Evolutionary conservation across 2,113 vertebrate genomes (phyloP).

Genomic region (Malurus elegans): DNA sequence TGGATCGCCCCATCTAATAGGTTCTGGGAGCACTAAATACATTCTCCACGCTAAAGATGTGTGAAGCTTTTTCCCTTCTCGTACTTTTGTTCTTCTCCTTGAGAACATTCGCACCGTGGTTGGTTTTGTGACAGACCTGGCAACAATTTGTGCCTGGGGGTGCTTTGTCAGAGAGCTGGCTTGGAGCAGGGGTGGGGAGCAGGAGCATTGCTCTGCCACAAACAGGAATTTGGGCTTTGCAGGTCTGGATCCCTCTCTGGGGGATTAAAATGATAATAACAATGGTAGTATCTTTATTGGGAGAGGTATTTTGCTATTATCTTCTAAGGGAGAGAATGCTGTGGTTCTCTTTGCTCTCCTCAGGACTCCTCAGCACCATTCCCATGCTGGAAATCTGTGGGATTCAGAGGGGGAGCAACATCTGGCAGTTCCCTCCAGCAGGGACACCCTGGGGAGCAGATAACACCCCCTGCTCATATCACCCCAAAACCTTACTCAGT

Average conservation of each 20-base stretch:
- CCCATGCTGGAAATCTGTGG: neutral
- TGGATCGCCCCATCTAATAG: neutral
- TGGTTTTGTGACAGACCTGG: neutral
- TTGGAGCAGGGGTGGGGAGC: fast-evolving
- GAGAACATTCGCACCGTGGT: neutral
- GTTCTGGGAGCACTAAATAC: slow-evolving; percentile 14
- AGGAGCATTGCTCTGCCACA: neutral
- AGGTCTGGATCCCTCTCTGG: neutral
- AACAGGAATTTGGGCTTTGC: neutral
- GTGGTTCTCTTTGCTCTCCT: neutral
- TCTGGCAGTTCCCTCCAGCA: neutral
- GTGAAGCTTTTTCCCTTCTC: neutral
- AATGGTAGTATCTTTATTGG: neutral
- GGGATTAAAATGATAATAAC: neutral
- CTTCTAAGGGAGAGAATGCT: neutral
- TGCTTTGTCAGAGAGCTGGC: neutral
- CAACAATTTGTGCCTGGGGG: neutral
- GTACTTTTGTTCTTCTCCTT: neutral
- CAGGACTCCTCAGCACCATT: neutral
- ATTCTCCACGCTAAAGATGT: neutral
- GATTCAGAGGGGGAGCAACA: neutral
- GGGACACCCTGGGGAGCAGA: neutral
- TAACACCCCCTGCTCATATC: neutral
- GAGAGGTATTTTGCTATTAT: neutral
- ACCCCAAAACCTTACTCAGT: neutral